Evolutionary conservation across 2,888 invertebrate genomes (phyloP), one percentile per base, ranked within the genome.

Genomic region (Cylindroiulus punctatus): DNA sequence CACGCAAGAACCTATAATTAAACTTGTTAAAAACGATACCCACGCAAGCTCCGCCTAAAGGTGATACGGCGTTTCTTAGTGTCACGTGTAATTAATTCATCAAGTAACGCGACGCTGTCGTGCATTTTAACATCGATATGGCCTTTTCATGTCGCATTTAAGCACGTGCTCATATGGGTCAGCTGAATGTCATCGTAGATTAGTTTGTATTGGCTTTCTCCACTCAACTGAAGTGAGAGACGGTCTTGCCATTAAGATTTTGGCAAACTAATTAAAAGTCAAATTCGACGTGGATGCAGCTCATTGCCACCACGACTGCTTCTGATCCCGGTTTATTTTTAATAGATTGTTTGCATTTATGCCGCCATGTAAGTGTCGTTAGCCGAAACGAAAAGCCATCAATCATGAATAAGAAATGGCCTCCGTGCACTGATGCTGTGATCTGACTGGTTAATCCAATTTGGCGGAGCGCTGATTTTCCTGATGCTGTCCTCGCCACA

Each of bases 1-100:
- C 76, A 32, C 76, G 17, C 26, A 30, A 76, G 76, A 76, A 76
- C 32, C 76, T 76, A 32, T 76, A 76, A 76, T 76, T 76, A 76
- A 76, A 76, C 76, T 76, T 76, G 76, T 30, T 76, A 76, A 76
- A 76, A 76, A 76, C 12, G 65, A 26, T 10, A 65, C 7, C 36
- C 36, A 44, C 44, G 44, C 44, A 30, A 76, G 30, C 30, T 76
- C 76, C 1, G 30, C 76, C 32, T 76, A 76, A 76, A 76, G 76
- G 30, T 30, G 76, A 76, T 8, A 30, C 1, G 76, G 17, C 30
- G 26, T 76, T 26, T 14, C 76, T 76, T 76, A 30, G 30, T 76
- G 76, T 76, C 76, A 76, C 76, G 10, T 32, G 17, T 30, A 30
- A 76, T 76, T 30, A 76, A 76, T 76, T 76, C 30, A 32, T 14